Conservation (phyloP, 1,140 invertebrate genomes). For the Drosophila triauraria region DNA sequence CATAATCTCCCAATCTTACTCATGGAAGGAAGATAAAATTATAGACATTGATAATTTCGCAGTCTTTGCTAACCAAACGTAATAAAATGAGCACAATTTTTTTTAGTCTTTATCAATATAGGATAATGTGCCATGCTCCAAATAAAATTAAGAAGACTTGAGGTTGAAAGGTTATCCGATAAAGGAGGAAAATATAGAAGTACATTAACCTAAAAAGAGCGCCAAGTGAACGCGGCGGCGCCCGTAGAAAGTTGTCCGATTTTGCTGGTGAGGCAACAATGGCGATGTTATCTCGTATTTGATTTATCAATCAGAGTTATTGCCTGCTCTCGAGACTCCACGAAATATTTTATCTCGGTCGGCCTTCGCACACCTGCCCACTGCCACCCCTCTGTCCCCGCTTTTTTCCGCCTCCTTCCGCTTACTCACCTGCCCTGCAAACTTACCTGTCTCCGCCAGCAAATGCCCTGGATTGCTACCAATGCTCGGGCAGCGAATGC, state of each 20-base stretch:
- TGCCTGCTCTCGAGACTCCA: slow-evolving; percentile 31
- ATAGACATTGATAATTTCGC: background rate
- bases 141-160: background rate
- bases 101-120: background rate
- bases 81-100: slow-evolving; percentile 1
- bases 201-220: slow-evolving; percentile 29
- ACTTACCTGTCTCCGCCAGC: slow-evolving; percentile 30
- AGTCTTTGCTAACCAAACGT: background rate
- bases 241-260: slow-evolving; percentile 22
- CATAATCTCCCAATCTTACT: background rate
- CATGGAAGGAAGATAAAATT: background rate
- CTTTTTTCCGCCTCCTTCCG: background rate
- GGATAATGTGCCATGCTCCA: background rate
- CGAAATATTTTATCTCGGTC: slow-evolving; percentile 29
- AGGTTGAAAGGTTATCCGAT: slow-evolving; percentile 28
- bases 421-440: slow-evolving; percentile 5
- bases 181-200: slow-evolving; percentile 2
- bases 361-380: slow-evolving; percentile 14
- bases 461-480: slow-evolving; percentile 57
- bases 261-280: slow-evolving; percentile 19
- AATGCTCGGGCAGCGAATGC: slow-evolving; percentile 55
- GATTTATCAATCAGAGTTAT: slow-evolving; percentile 61
- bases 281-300: slow-evolving; percentile 41
- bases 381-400: background rate
- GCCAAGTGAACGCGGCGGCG: background rate